A percentile compares a stretch with the other conserved stretches of the same genome.
phyloP scores from a whole-genome alignment of 2,888 invertebrate genomes.

The Pterobdella sp. region DNA sequence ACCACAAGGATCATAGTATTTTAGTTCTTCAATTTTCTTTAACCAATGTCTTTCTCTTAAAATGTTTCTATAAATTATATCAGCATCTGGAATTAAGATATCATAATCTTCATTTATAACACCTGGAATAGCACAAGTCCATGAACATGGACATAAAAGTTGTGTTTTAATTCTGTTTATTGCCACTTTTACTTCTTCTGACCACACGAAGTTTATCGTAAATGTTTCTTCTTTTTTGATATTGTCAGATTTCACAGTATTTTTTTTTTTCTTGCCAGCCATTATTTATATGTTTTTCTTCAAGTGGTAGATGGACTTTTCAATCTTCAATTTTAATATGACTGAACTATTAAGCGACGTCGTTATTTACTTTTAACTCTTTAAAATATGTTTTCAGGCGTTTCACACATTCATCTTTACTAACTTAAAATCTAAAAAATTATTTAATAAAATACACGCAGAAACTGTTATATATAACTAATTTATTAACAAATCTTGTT shows the following conservation, averaged over 20 bases:
- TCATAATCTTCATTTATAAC: neutral
- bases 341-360: no score
- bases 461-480: no score
- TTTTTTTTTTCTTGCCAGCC: neutral
- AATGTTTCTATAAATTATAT: neutral
- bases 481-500: no score
- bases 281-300: no score
- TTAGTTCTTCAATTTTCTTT: neutral
- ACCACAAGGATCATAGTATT: neutral
- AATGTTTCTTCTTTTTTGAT: neutral
- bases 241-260: neutral
- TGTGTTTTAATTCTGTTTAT: neutral
- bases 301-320: no score
- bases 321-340: neutral
- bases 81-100: neutral
- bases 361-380: no score
- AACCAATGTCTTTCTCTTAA: neutral
- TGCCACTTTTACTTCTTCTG: neutral
- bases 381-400: no score
- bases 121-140: neutral
- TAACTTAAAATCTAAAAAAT: no score
- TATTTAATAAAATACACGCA: no score
- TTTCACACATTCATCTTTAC: no score
- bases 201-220: constrained; percentile 5
- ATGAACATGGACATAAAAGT: neutral